Conservation (phyloP, 23 tunicate species). For the Ascidia mentula region DNA sequence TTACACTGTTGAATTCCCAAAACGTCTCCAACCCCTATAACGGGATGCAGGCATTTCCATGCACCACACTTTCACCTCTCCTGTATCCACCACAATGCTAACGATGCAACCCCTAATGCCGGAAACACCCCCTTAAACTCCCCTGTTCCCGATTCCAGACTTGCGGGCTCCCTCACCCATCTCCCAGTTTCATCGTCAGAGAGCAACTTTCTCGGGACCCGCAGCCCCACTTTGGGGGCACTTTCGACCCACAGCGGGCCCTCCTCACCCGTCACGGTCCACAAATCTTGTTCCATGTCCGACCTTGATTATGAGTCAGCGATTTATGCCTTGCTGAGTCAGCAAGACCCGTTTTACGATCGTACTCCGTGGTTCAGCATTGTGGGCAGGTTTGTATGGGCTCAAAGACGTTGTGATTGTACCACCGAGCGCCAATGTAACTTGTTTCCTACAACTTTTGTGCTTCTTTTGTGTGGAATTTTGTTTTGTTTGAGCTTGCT, state of each 20-base stretch:
- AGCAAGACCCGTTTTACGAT: slow-evolving; percentile 92
- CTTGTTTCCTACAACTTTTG: too few species aligned
- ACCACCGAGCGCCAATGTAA: too few species aligned
- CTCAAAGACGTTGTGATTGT: too few species aligned
- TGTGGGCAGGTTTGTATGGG: slow-evolving; percentile 74
- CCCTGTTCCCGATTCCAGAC: slow-evolving; percentile 53
- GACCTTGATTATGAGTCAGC: slow-evolving; percentile 92
- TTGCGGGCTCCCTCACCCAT: slow-evolving; percentile 24
- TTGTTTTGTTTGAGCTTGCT: too few species aligned
- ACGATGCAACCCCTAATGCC: slow-evolving; percentile 53
- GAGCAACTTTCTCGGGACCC: slow-evolving; percentile 33
- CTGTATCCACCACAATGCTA: slow-evolving; percentile 54
- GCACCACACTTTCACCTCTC: slow-evolving; percentile 48
- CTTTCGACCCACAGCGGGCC: slow-evolving; percentile 16
- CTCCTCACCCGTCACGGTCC: slow-evolving; percentile 15
- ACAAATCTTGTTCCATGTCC: slow-evolving; percentile 76
- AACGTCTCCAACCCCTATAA: too few species aligned
- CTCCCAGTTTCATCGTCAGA: slow-evolving; percentile 53
- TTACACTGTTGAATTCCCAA: too few species aligned
- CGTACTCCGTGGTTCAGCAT: slow-evolving; percentile 87
- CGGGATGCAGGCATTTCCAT: slow-evolving; percentile 22
- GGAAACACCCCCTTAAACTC: slow-evolving; percentile 35
- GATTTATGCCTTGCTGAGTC: slow-evolving; percentile 87
- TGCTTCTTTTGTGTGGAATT: too few species aligned
- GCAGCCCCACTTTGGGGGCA: slow-evolving; percentile 5